Evolutionary conservation across 2,888 invertebrate genomes (phyloP).

Genomic region (Dioctria linearis): DNA sequence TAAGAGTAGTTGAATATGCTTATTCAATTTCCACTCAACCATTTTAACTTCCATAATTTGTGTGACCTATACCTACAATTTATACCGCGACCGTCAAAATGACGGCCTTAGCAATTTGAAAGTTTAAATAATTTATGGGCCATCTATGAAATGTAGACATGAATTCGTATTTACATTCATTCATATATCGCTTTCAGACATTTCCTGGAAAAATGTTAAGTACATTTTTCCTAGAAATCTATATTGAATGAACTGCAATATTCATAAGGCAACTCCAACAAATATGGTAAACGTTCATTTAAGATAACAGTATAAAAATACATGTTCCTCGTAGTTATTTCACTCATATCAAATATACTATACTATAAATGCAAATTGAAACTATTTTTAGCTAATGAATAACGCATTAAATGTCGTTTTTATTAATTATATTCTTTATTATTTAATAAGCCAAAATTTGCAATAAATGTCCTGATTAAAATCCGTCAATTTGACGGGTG

Average conservation of each 20-base stretch:
- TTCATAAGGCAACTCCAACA: neutral
- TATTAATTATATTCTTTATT: too few species aligned
- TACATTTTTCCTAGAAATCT: neutral
- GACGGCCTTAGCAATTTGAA: neutral
- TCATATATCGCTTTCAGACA: too few species aligned
- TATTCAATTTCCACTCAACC: conserved; percentile 25
- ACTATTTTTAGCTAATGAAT: too few species aligned
- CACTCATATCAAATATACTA: too few species aligned
- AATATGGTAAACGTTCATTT: neutral
- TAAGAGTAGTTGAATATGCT: conserved; percentile 19
- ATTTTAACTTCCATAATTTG: conserved; percentile 8
- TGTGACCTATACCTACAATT: conserved; percentile 25
- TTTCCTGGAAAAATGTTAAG: neutral
- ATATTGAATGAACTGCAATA: neutral
- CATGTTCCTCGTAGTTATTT: too few species aligned
- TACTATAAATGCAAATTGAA: too few species aligned
- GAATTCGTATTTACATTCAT: neutral
- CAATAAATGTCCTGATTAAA: too few species aligned
- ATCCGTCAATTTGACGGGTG: too few species aligned
- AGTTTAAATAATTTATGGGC: conserved; percentile 26
- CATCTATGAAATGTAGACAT: conserved; percentile 2
- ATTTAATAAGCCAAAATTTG: too few species aligned
- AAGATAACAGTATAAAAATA: too few species aligned
- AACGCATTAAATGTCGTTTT: too few species aligned
- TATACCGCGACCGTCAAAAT: neutral